Evolutionary conservation across 2,797 vertebrate genomes (phyloP).

Genomic region (Thunnus albacares): DNA sequence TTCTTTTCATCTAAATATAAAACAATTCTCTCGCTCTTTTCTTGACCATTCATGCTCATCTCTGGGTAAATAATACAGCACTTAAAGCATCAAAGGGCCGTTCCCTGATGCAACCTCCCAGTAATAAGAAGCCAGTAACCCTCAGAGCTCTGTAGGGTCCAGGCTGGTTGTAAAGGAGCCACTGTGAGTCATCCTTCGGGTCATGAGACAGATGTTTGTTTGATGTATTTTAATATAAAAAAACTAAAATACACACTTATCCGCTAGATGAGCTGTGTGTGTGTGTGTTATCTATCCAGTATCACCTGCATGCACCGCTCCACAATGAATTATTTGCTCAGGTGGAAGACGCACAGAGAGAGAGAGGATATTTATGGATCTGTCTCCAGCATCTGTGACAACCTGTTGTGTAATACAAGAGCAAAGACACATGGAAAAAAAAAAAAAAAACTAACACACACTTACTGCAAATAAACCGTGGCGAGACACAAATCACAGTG

Average conservation of each 20-base stretch:
- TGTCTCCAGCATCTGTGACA: constrained; percentile 27
- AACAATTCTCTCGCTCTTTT: neutral
- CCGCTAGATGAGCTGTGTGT: too few relatives aligned
- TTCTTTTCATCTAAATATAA: neutral
- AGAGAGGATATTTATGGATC: constrained; percentile 42
- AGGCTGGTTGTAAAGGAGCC: neutral
- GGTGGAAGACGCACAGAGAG: neutral
- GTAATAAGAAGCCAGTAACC: constrained; percentile 18
- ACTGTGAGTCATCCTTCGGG: neutral
- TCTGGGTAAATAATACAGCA: constrained; percentile 48
- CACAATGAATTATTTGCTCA: constrained; percentile 2
- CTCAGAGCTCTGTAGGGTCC: neutral
- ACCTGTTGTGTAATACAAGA: constrained; percentile 29
- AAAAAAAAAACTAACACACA: constrained; percentile 2
- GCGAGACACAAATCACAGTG: constrained; percentile 62
- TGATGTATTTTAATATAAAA: neutral
- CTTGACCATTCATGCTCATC: neutral
- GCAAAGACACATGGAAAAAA: constrained; percentile 22
- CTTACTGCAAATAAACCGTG: constrained; percentile 26
- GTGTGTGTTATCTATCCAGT: too few relatives aligned
- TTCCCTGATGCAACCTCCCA: constrained; percentile 53
- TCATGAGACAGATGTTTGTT: neutral
- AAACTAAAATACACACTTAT: neutral
- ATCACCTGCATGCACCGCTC: neutral
- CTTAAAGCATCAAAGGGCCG: constrained; percentile 41